Percentiles rank a stretch among this genome's conserved stretches.
Evolutionary conservation across 2,113 vertebrate species (phyloP).

Genomic region (Toxotes chatareus): DNA sequence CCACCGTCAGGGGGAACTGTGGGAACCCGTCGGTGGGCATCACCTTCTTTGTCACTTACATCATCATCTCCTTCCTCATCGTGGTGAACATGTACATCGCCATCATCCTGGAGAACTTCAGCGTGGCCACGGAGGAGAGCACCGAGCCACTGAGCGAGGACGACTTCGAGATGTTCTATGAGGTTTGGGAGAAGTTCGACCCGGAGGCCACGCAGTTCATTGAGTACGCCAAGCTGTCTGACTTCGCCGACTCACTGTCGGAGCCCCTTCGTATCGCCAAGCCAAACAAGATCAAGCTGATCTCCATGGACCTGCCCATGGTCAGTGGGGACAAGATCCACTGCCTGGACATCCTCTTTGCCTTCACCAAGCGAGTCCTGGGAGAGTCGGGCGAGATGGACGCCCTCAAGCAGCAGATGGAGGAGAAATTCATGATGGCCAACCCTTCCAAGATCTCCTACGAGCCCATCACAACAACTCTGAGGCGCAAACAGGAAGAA

Average conservation of each 20-base stretch:
- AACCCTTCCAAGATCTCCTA: slow-evolving; percentile 99
- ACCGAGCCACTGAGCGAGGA: slow-evolving; percentile 97
- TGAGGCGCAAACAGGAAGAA: slow-evolving; percentile 95
- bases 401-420: slow-evolving; percentile 98
- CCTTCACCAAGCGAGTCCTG: slow-evolving; percentile 98
- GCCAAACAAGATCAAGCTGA: slow-evolving; percentile 97
- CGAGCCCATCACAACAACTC: slow-evolving; percentile 96
- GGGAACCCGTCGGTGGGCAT: slow-evolving; percentile 97
- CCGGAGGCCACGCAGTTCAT: slow-evolving; percentile 98
- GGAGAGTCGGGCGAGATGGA: slow-evolving; percentile 99
- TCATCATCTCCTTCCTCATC: slow-evolving; percentile 99
- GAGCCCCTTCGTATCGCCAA: slow-evolving; percentile 95
- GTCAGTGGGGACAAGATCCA: slow-evolving; percentile 98
- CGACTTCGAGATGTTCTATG: slow-evolving; percentile 99
- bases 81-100: slow-evolving; percentile 99
- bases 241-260: slow-evolving; percentile 93
- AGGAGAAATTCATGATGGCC: slow-evolving; percentile 99
- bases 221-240: slow-evolving; percentile 92
- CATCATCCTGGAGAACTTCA: slow-evolving; percentile 99
- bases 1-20: slow-evolving; percentile 88
- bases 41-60: slow-evolving; percentile 98
- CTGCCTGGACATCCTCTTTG: slow-evolving; percentile 99
- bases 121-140: slow-evolving; percentile 98
- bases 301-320: slow-evolving; percentile 98
- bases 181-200: slow-evolving; percentile 99